Evolutionary conservation across 2,888 invertebrate genomes (phyloP).

Genomic region (Cheilosia scutellata): DNA sequence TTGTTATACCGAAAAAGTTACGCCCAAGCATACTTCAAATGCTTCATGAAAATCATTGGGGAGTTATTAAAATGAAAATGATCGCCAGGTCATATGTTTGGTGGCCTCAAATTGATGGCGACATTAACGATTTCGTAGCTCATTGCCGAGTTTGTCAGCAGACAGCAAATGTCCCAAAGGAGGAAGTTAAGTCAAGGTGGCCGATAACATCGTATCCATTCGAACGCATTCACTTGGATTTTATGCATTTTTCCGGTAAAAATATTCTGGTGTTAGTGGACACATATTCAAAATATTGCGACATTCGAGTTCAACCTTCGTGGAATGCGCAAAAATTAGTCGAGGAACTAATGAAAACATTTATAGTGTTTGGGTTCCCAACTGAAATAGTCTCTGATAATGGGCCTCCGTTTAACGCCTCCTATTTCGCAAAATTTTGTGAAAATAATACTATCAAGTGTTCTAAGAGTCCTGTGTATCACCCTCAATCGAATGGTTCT

Average conservation of each 20-base stretch:
- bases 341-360: neutral
- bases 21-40: slow-evolving; percentile 58
- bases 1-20: slow-evolving; percentile 68
- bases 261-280: neutral
- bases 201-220: neutral
- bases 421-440: slow-evolving; percentile 1
- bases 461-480: slow-evolving; percentile 43
- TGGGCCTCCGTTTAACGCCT: slow-evolving; percentile 22
- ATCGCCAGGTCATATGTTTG: slow-evolving; percentile 71
- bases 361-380: slow-evolving; percentile 18
- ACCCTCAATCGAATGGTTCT: slow-evolving; percentile 76
- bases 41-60: slow-evolving; percentile 78
- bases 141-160: too few species aligned
- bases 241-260: neutral
- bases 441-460: neutral
- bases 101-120: slow-evolving; percentile 78
- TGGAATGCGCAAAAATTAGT: neutral
- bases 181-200: slow-evolving; percentile 6
- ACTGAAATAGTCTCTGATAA: slow-evolving; percentile 23
- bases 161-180: slow-evolving; percentile 28
- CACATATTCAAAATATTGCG: neutral
- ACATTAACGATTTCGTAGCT: slow-evolving; percentile 77
- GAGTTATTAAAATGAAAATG: slow-evolving; percentile 78
- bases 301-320: neutral
- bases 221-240: too few species aligned